Percentiles rank a stretch among this genome's conserved stretches.
Conservation (phyloP, 2,797 vertebrate genomes). For the Pelobates cultripes region DNA sequence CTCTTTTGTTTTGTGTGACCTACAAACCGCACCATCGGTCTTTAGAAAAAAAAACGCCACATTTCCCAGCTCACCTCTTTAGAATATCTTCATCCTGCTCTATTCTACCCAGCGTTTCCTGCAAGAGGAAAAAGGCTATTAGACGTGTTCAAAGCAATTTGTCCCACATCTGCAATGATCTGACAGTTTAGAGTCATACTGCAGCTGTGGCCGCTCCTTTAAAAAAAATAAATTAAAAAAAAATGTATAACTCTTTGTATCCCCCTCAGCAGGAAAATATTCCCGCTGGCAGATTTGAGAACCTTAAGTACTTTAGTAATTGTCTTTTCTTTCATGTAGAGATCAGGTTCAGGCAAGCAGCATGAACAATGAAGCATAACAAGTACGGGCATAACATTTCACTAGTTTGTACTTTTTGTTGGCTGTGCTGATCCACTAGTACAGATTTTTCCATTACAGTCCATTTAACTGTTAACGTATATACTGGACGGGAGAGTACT, state of each 20-base stretch:
- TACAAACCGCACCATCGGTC: constrained; percentile 12
- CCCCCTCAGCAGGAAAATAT: constrained; percentile 50
- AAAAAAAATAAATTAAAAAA: too few species aligned
- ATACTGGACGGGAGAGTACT: not conserved
- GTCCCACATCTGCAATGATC: constrained; percentile 60
- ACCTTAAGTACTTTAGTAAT: constrained; percentile 60
- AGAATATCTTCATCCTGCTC: constrained; percentile 42
- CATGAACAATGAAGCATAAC: constrained; percentile 26
- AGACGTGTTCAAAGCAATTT: constrained; percentile 58
- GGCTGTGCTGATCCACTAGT: constrained; percentile 6
- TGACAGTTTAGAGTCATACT: constrained; percentile 63
- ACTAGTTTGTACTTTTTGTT: constrained; percentile 36
- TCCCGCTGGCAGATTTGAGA: constrained; percentile 51
- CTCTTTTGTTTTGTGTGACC: not conserved
- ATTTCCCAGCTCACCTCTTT: constrained; percentile 21
- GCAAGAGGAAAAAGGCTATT: constrained; percentile 56
- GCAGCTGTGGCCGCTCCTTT: constrained; percentile 61
- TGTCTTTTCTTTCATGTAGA: constrained; percentile 56
- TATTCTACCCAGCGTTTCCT: constrained; percentile 57
- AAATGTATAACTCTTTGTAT: constrained; percentile 59
- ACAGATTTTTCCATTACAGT: not conserved
- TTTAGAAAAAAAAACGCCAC: not conserved
- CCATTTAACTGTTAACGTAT: not conserved
- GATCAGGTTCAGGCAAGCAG: constrained; percentile 44
- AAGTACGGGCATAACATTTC: constrained; percentile 24